phyloP scores from a whole-genome alignment of 2,888 invertebrate species.

The Apamea anceps region DNA sequence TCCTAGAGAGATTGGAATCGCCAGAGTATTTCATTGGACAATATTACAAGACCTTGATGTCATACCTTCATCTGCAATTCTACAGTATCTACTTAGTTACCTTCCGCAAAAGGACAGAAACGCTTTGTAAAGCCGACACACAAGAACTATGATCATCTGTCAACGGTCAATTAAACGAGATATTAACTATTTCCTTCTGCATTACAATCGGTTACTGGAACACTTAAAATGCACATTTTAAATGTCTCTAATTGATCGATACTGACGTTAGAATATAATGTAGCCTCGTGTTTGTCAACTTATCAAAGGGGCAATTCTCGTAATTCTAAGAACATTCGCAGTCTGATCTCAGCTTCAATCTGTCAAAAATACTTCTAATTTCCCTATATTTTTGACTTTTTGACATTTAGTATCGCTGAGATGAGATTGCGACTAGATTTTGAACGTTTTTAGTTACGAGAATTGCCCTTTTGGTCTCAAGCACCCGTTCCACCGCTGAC shows the following conservation, averaged over 20 bases:
- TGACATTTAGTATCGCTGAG: not conserved
- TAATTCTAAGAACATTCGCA: not conserved
- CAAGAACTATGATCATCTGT: slow-evolving; percentile 21
- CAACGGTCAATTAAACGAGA: slow-evolving; percentile 54
- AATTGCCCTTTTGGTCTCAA: not conserved
- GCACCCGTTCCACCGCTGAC: not conserved
- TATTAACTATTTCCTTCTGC: slow-evolving; percentile 60
- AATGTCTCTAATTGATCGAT: slow-evolving; percentile 35
- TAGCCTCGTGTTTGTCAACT: not conserved
- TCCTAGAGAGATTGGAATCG: slow-evolving; percentile 4
- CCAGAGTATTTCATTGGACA: slow-evolving; percentile 18
- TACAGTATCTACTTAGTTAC: slow-evolving; percentile 1
- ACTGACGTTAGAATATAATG: slow-evolving; percentile 1
- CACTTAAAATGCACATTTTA: slow-evolving; percentile 58
- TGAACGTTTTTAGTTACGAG: not conserved
- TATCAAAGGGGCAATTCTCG: not conserved
- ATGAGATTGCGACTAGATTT: no score
- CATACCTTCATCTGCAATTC: slow-evolving; percentile 16
- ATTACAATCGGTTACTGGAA: slow-evolving; percentile 54
- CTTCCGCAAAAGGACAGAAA: slow-evolving; percentile 54
- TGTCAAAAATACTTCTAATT: not conserved
- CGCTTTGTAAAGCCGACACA: slow-evolving; percentile 50
- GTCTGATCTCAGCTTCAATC: not conserved
- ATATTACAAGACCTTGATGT: slow-evolving; percentile 36
- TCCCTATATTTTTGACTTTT: not conserved